Evolutionary conservation across 1,140 invertebrate genomes (phyloP).

Genomic region (Marisa cornuarietis): DNA sequence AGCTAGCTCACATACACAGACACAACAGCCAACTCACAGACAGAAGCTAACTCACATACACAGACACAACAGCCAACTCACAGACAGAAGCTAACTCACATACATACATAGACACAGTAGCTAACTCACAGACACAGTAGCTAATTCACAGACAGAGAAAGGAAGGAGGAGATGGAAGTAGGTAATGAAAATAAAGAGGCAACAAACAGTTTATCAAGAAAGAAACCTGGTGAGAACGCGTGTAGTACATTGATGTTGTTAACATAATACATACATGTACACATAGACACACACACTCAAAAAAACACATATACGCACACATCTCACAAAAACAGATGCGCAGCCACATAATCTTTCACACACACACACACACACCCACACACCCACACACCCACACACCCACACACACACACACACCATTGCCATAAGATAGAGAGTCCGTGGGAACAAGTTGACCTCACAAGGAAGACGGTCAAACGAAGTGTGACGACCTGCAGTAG

Average conservation of each 20-base stretch:
- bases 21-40: too few relatives aligned
- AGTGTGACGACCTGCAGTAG: neutral
- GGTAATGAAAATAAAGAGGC: too few relatives aligned
- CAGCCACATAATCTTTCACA: too few relatives aligned
- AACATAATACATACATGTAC: neutral
- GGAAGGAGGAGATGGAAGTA: too few relatives aligned
- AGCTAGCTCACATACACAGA: too few relatives aligned
- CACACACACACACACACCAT: neutral
- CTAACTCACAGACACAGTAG: constrained; percentile 8
- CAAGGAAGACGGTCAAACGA: neutral
- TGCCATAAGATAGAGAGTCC: neutral
- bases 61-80: neutral
- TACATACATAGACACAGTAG: constrained; percentile 16
- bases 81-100: too few relatives aligned
- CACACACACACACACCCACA: neutral
- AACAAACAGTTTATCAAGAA: too few relatives aligned
- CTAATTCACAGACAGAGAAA: too few relatives aligned
- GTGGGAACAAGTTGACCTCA: neutral
- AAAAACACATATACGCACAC: neutral
- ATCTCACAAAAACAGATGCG: constrained; percentile 7
- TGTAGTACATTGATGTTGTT: too few relatives aligned
- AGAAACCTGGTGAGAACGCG: too few relatives aligned
- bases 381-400: constrained; percentile 13
- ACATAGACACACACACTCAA: neutral
- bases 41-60: too few relatives aligned